A percentile compares a stretch with the other conserved stretches of the same genome.
phyloP scores from a whole-genome alignment of 2,113 vertebrate species.

The Chamaetylas fuelleborni region DNA sequence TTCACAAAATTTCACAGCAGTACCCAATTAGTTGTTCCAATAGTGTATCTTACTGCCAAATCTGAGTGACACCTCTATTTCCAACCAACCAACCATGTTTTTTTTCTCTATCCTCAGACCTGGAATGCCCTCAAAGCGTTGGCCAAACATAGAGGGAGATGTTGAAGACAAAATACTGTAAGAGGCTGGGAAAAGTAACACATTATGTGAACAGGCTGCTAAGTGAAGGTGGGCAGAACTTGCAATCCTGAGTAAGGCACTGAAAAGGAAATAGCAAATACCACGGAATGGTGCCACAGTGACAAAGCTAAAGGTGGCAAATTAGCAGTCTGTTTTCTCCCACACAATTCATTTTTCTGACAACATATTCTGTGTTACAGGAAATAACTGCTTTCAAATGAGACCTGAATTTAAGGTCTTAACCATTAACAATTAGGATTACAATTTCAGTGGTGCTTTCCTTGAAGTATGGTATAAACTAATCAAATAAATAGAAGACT shows the following conservation, averaged over 20 bases:
- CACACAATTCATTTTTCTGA: not conserved
- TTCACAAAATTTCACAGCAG: not conserved
- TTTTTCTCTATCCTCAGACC: not conserved
- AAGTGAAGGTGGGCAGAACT: not conserved
- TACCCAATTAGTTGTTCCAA: not conserved
- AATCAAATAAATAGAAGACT: not conserved
- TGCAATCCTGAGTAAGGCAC: not conserved
- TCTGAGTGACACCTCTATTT: not conserved
- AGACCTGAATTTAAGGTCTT: constrained; percentile 3
- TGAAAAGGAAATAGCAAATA: constrained; percentile 2
- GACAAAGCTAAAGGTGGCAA: not conserved
- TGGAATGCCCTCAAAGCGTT: not conserved
- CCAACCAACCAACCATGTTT: not conserved
- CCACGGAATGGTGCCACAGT: not conserved
- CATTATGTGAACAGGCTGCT: not conserved
- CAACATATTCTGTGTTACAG: not conserved
- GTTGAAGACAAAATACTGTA: not conserved
- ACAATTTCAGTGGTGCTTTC: not conserved
- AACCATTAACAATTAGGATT: not conserved
- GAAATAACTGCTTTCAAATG: not conserved
- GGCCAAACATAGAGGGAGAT: not conserved
- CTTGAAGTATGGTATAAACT: not conserved
- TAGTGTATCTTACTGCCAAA: not conserved
- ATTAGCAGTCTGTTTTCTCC: not conserved
- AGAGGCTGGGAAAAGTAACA: not conserved